Base-by-base conservation (phyloP, 37 sponge, comb jelly and placozoan genomes). In the Oscarella lobularis region DNA sequence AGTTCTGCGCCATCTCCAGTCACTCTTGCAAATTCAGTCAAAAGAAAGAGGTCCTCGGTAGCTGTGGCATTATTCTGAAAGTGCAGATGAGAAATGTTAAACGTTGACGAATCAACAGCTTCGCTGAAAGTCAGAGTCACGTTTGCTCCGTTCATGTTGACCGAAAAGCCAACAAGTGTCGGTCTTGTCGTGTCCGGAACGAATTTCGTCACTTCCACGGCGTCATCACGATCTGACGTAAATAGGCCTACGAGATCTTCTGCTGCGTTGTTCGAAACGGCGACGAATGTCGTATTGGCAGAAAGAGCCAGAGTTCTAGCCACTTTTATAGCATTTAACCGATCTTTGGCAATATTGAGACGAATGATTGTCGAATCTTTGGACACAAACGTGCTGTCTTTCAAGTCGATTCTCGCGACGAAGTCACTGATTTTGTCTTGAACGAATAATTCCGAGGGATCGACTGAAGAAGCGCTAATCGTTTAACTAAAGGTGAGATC, bases 401-500 rank as follows among this genome's bases (percentile, higher is more conserved):
- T 82, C 75, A n/a, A 39, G 20, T 2, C 31, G 39, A 2, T 71
- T 34, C 70, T 20, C 32, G 3, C 54, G 3, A 31, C 29, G 3
- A 35, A 38, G 3, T 40, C 55, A n/a, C 55, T 66, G 31, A 48
- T 29, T 29, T 40, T 38, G 34, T 35, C 40, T 29, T 75, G 73
- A 67, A 89, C 38, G 14, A 84, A 74, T 40, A 94, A 73, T 5
- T 80, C 83, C 75, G 72, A 60, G 1, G 82, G 75, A 74, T 83
- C 65, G 31, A 92, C 67, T 29, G 86, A 73, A 31, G 80, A 71
- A 0, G 73, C 73, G 65, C 79, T 77, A 0, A 92, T 76, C 30
- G 89, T 78, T 39, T 94, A 90, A 74, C 83, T 72, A 79, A 89
- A 94, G 37, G 75, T 81, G 27, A 78, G 69, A 70, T 20, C 40